Conservation (phyloP, 2,888 invertebrate species). For the Euplexia lucipara region DNA sequence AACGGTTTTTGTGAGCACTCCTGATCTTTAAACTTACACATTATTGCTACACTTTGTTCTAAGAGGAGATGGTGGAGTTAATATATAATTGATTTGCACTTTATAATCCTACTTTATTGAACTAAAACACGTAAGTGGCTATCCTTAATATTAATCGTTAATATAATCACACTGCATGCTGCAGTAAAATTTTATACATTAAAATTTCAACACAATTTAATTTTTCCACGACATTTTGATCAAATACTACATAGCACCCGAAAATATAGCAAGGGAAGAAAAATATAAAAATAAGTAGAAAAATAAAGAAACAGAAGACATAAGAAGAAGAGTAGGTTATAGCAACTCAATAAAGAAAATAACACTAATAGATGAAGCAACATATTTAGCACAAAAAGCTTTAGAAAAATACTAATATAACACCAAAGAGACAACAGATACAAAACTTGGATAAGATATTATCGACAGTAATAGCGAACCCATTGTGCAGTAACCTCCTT, state of each 20-base stretch:
- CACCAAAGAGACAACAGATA: slow-evolving; percentile 20
- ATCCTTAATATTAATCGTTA: neutral
- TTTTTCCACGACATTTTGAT: too few species aligned
- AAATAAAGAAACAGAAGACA: neutral
- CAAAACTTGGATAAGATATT: slow-evolving; percentile 23
- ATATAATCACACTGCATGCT: neutral
- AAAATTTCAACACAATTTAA: too few species aligned
- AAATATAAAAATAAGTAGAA: too few species aligned
- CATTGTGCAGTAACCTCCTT: slow-evolving; percentile 41
- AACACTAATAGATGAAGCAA: neutral
- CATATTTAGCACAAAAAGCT: slow-evolving; percentile 8
- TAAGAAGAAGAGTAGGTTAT: neutral
- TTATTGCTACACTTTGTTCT: slow-evolving; percentile 44
- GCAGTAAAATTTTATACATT: neutral
- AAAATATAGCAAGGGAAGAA: too few species aligned
- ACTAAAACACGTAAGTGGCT: slow-evolving; percentile 20
- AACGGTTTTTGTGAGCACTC: slow-evolving; percentile 38
- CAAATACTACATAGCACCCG: too few species aligned
- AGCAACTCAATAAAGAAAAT: neutral
- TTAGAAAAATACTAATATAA: neutral
- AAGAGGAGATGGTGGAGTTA: slow-evolving; percentile 40
- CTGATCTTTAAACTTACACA: slow-evolving; percentile 43
- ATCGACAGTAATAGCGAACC: slow-evolving; percentile 31
- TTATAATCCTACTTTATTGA: slow-evolving; percentile 26
- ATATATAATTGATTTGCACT: slow-evolving; percentile 50